Evolutionary conservation across 92 coral and sea anemone species (phyloP), one percentile per base, ranked within the genome.

Genomic region (Montipora capitata): DNA sequence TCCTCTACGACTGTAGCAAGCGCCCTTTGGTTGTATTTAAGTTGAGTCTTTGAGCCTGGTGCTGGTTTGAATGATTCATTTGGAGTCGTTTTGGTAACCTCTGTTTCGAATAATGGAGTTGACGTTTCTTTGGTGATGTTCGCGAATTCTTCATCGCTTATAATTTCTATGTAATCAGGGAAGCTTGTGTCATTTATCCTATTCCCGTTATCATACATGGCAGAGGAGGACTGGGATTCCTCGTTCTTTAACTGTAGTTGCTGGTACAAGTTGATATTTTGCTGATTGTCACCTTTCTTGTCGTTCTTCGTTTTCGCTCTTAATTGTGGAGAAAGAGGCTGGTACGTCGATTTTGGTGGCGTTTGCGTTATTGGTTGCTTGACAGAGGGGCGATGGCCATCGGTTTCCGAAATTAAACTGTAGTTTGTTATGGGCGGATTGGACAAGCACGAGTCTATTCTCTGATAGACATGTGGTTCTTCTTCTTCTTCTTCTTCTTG

Each of bases 401-500:
- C 16, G n/a, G 66, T n/a, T 14, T 51, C 66, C 5, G 40, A n/a
- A 4, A 68, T 68, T 6, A 68, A 67, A 12, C 13, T n/a, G 57
- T 56, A 68, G 39, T 52, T 38, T 18, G 15, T 45, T 1, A 63
- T 5, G 2, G 68, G 10, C 54, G 70, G 79, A 58, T 57, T 67
- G 3, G 71, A 41, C 11, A 72, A 0, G 39, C 87, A 72, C 10
- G 87, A 83, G 0, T 83, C 61, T 15, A 83, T 8, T 49, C 79
- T 58, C 62, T 83, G 87, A 41, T 83, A 83, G 27, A 83, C 72
- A 45, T 72, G 87, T 12, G 40, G 72, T 44, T 83, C 42, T 71
- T 57, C 35, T 27, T 27, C 35, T 27, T 27, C 35, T 18, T 18
- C 20, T 27, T 27, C 40, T 59, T 40, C 62, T 72, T 59, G 62